Evolutionary conservation across 2,113 vertebrate species (phyloP), one percentile per base, ranked within the genome.

Genomic region (Pseudolaguvia tuberculata): DNA sequence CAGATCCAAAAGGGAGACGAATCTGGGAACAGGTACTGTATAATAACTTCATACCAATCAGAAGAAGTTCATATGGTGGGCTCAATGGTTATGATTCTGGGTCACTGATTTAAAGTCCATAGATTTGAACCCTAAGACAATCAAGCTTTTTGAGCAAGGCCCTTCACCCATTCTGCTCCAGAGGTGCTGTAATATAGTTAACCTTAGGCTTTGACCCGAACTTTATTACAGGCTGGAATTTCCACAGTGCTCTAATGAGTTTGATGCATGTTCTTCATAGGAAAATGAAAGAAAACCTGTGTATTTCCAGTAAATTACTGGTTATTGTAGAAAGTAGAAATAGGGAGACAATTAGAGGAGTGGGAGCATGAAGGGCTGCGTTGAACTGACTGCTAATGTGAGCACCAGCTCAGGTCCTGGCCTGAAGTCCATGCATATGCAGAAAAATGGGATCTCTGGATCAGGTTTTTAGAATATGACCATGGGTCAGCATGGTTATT

Each of bases 401-500:
- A 83, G 78, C 75, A 58, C 76, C 23, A 50, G 76, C 78, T 76
- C 80, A 78, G 89, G 87, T 88, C 90, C 75, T 84, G 88, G 88
- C 87, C 76, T 80, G 77, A 45, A 77, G 77, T 77, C 76, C 69
- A 21, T 73, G 69, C 80, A 63, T 86, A 89, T 89, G 86, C 83
- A 87, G 87, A 89, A 53, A 81, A 85, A 63, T 77, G 50, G 70
- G 29, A 79, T 59, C 45, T 20, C 52, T 25, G 42, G 57, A 75
- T 78, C 57, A 61, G 59, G 65, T 61, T 80, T 81, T 84, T 84
- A 81, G 70, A 83, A 84, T 84, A 77, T 78, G 81, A 70, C 76
- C 42, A 70, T 2, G 59, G 81, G 85, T 86, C 83, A 75, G 68
- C 72, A 79, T 85, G 85, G 86, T 91, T 90, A 92, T 89, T 91